A percentile compares a stretch with the other conserved stretches of the same genome.
Conservation (phyloP, 2,113 vertebrate genomes). For the Micronycteris hirsuta region DNA sequence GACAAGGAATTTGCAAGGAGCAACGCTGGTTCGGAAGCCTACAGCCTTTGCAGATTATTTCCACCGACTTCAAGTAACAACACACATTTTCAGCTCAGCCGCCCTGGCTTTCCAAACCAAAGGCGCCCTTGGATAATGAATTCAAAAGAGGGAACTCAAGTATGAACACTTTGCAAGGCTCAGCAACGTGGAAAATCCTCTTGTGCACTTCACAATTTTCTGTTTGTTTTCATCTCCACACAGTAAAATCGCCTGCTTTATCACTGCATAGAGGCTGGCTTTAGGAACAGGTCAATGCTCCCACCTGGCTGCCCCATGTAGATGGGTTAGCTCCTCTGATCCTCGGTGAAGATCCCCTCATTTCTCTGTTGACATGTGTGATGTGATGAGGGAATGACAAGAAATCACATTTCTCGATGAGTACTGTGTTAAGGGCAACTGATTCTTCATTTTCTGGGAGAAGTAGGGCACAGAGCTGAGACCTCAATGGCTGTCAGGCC, state of each 20-base stretch:
- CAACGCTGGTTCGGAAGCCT: conserved; percentile 39
- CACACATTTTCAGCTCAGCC: conserved; percentile 30
- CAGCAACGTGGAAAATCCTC: conserved; percentile 62
- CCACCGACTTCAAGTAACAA: conserved; percentile 50
- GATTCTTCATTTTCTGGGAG: not conserved
- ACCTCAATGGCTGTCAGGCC: not conserved
- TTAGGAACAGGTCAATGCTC: not conserved
- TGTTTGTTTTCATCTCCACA: conserved; percentile 63
- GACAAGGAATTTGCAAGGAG: not conserved
- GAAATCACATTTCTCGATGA: not conserved
- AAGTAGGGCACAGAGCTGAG: not conserved
- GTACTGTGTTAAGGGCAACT: not conserved
- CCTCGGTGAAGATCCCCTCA: not conserved
- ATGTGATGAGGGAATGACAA: not conserved
- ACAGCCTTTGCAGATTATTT: not conserved
- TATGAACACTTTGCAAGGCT: conserved; percentile 60
- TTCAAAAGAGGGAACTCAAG: conserved; percentile 64
- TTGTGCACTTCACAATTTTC: conserved; percentile 67
- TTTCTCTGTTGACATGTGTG: not conserved
- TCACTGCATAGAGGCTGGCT: not conserved
- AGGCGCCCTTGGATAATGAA: conserved; percentile 67
- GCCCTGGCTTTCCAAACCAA: conserved; percentile 55
- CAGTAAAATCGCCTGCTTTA: conserved; percentile 7
- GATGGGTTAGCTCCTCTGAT: not conserved
- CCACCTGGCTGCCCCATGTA: not conserved